These are phyloP conservation scores for Chanos chanos DNA, from an alignment of 2,797 vertebrate species.

Conservation along the genomic window DNA sequence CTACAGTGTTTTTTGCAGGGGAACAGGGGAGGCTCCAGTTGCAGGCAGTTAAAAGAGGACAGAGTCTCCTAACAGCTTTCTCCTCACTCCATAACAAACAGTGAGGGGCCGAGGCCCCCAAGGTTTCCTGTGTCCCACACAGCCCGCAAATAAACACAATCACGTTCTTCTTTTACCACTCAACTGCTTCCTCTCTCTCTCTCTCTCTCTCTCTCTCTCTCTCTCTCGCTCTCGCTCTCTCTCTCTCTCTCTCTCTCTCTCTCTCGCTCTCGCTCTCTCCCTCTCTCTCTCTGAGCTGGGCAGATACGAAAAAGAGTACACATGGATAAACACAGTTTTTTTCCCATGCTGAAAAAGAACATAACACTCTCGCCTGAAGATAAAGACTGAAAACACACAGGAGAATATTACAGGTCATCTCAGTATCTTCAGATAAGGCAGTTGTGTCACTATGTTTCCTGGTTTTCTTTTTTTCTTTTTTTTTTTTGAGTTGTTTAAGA, in stretches of 20 bases:
- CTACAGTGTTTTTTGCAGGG: too few relatives aligned
- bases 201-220: slow-evolving; percentile 43
- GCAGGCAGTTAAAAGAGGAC: slow-evolving; percentile 78
- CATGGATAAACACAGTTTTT: slow-evolving; percentile 18
- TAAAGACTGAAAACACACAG: too few relatives aligned
- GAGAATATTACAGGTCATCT: too few relatives aligned
- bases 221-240: slow-evolving; percentile 56
- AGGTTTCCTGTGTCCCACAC: slow-evolving; percentile 75
- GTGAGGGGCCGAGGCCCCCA: slow-evolving; percentile 62
- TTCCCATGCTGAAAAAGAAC: slow-evolving; percentile 21
- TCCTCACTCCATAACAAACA: slow-evolving; percentile 77
- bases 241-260: slow-evolving; percentile 59
- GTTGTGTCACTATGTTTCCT: not conserved
- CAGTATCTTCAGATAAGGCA: too few relatives aligned
- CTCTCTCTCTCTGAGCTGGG: slow-evolving; percentile 30
- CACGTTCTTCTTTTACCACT: slow-evolving; percentile 61
- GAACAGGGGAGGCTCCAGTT: slow-evolving; percentile 75
- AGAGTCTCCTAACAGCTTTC: slow-evolving; percentile 74
- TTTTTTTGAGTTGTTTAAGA: too few relatives aligned
- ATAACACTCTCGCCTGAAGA: not conserved
- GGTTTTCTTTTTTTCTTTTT: too few relatives aligned
- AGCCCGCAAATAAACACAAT: slow-evolving; percentile 76
- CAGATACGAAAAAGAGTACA: slow-evolving; percentile 3
- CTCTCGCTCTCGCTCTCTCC: slow-evolving; percentile 56
- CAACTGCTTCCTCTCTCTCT: slow-evolving; percentile 60